Evolutionary conservation across 2,113 vertebrate genomes (phyloP), one percentile per base, ranked within the genome.

Genomic region (Chlorodrepanis virens): DNA sequence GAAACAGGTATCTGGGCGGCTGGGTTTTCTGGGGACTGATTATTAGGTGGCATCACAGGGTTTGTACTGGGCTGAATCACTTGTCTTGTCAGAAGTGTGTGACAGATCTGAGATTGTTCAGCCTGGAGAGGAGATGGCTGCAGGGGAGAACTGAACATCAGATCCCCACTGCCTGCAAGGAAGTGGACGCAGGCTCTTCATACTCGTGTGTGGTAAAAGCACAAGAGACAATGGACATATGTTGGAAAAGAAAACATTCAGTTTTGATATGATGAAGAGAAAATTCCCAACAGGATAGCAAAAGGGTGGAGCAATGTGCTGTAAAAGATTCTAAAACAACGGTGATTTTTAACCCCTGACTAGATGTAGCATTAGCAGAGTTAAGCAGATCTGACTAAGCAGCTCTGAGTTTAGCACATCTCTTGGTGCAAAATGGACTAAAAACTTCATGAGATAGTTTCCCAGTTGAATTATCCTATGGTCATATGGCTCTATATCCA

Each of bases 181-280:
- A 49, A 11, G 2, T 3, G 7, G 15, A 49, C 3, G 12, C 14
- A 74, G n/a, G 10, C 8, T 50, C 40, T 71, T 79, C 42, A 42
- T 3, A 42, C 19, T 1, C 1, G 0, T 42, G 3, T 59, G 35
- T 25, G 11, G 3, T 28, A 29, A 86, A 24, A 68, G 17, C 10
- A 37, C 29, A n/a, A 70, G 8, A 72, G 7, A 19, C 2, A 11
- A 37, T 1, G 2, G 18, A 23, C 0, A 0, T 12, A 12, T 14
- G 7, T 2, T 69, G 18, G 27, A 59, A 84, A 72, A 87, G 4
- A 23, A 65, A 24, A 22, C 3, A 25, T 56, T 50, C 11, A 3
- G 6, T 5, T 33, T 60, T 28, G 1, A 2, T 86, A 16, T 0
- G 0, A 37, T 33, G 11, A 67, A 81, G 54, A 80, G 7, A 61